phyloP scores from a whole-genome alignment of 2,797 vertebrate genomes.

The Chelon auratus region DNA sequence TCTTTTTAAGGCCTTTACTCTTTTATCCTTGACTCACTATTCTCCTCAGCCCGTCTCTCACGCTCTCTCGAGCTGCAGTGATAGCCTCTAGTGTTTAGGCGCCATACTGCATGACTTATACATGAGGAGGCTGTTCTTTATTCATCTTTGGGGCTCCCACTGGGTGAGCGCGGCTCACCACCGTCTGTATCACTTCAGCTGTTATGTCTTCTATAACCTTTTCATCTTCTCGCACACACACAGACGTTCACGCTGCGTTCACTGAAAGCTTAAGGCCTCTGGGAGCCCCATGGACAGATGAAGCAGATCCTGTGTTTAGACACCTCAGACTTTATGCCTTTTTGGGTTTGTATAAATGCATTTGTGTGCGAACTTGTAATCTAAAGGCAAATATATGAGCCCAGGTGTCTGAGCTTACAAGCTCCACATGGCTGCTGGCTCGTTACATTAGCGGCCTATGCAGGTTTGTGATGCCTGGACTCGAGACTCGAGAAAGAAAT shows the following conservation, averaged over 20 bases:
- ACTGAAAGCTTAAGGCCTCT: constrained; percentile 34
- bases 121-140: constrained; percentile 76
- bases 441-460: too few species aligned
- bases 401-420: background rate
- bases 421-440: background rate
- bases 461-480: too few species aligned
- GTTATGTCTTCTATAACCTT: constrained; percentile 62
- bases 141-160: constrained; percentile 72
- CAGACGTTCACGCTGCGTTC: constrained; percentile 45
- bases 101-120: constrained; percentile 79
- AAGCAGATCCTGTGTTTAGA: constrained; percentile 35
- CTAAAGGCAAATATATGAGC: background rate
- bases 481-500: too few species aligned
- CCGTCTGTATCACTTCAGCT: constrained; percentile 64
- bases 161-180: constrained; percentile 38
- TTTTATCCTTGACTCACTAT: constrained; percentile 52
- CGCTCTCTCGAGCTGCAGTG: constrained; percentile 43
- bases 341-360: constrained; percentile 12
- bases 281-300: constrained; percentile 44
- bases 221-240: constrained; percentile 49
- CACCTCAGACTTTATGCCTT: constrained; percentile 14
- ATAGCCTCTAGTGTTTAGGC: constrained; percentile 73
- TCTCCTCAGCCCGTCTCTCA: constrained; percentile 43
- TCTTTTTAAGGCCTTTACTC: constrained; percentile 58
- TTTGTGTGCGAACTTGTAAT: constrained; percentile 1